phyloP scores from a whole-genome alignment of 2,888 invertebrate genomes.

The Lochmaea capreae region DNA sequence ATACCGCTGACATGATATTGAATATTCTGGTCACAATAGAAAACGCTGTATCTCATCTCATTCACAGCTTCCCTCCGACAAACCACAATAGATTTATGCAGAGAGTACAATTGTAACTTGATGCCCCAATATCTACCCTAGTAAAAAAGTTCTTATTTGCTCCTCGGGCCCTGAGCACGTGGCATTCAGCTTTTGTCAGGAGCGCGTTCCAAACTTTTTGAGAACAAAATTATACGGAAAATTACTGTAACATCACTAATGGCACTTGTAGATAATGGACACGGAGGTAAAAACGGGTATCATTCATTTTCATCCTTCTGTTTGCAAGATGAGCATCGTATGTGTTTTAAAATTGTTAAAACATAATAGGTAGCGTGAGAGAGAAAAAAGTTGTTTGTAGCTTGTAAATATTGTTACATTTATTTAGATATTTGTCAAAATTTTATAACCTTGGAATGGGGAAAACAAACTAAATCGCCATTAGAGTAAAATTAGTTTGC shows the following conservation, averaged over 20 bases:
- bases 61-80: conserved; percentile 52
- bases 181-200: conserved; percentile 39
- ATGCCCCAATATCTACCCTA: conserved; percentile 53
- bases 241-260: conserved; percentile 39
- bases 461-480: too few relatives aligned
- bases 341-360: conserved; percentile 20
- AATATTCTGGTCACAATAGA: conserved; percentile 41
- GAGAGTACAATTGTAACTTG: conserved; percentile 54
- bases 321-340: conserved; percentile 19
- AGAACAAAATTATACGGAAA: conserved; percentile 38
- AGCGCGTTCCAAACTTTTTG: conserved; percentile 36
- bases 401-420: not conserved
- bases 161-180: conserved; percentile 45
- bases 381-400: not conserved
- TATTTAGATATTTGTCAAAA: too few relatives aligned
- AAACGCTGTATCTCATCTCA: conserved; percentile 52
- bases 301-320: conserved; percentile 18
- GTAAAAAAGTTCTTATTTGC: conserved; percentile 50
- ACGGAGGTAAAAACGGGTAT: conserved; percentile 14
- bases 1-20: conserved; percentile 44
- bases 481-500: too few relatives aligned
- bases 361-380: conserved; percentile 8
- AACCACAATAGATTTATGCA: conserved; percentile 50
- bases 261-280: conserved; percentile 38
- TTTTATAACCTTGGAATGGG: too few relatives aligned